Conservation (phyloP, 1,140 invertebrate genomes). For the Odontomachus brunneus region DNA sequence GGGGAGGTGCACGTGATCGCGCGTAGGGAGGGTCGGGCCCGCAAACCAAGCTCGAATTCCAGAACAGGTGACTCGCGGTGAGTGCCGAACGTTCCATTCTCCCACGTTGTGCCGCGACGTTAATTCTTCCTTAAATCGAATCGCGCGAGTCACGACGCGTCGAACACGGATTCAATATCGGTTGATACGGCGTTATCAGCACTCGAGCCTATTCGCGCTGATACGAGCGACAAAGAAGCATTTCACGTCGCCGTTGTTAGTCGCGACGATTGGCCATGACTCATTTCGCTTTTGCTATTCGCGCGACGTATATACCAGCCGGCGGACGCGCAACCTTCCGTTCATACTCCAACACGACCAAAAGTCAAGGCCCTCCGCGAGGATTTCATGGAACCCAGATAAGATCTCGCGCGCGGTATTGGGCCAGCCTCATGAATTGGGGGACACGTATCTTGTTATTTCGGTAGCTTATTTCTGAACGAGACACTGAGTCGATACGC, state of each 20-base stretch:
- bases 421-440: not conserved
- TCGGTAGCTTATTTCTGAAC: not conserved
- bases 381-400: constrained; percentile 36
- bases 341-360: not conserved
- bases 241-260: constrained; percentile 16
- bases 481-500: not conserved
- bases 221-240: constrained; percentile 1
- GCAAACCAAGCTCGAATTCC: constrained; percentile 53
- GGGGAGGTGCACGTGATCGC: constrained; percentile 43
- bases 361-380: constrained; percentile 44
- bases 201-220: not conserved
- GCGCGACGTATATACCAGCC: not conserved
- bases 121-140: constrained; percentile 23
- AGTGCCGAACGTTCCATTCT: constrained; percentile 18
- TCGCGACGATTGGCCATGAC: constrained; percentile 20
- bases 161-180: no score
- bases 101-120: not conserved
- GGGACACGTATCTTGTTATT: not conserved
- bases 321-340: constrained; percentile 1
- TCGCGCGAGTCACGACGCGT: no score
- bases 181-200: constrained; percentile 13
- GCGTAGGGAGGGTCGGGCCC: constrained; percentile 25
- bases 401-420: not conserved
- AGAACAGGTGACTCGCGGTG: constrained; percentile 45
- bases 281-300: constrained; percentile 49